These are phyloP conservation scores for Bolinopsis microptera DNA, from an alignment of 37 sponge, comb jelly and placozoan genomes.

Conservation along the genomic window DNA sequence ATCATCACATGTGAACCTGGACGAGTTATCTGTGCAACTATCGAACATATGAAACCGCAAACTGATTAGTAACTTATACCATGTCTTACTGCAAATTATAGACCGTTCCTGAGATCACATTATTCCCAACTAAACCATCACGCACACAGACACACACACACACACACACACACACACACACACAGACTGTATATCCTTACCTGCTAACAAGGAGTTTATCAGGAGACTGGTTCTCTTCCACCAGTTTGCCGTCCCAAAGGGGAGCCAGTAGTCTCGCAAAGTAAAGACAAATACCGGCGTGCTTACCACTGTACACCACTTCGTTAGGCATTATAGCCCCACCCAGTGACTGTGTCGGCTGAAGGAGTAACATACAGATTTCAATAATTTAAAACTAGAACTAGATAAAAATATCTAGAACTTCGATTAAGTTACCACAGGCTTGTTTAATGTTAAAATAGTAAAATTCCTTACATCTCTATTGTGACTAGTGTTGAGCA, in stretches of 20 bases:
- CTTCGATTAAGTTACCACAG: too few relatives aligned
- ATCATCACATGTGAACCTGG: conserved; percentile 67
- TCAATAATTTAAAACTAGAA: not conserved
- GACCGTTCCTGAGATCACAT: too few relatives aligned
- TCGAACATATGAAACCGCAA: too few relatives aligned
- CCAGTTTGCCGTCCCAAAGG: conserved; percentile 60
- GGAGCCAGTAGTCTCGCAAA: conserved; percentile 78
- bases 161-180: too few relatives aligned
- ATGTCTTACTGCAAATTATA: too few relatives aligned
- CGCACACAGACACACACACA: too few relatives aligned
- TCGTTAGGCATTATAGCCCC: conserved; percentile 85
- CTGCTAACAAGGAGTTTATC: conserved; percentile 12
- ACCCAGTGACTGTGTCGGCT: conserved; percentile 74
- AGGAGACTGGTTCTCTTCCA: not conserved
- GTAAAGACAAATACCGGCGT: conserved; percentile 83
- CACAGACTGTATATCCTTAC: too few relatives aligned
- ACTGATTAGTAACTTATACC: too few relatives aligned
- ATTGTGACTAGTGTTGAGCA: not conserved
- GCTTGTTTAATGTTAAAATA: too few relatives aligned
- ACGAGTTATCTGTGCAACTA: too few relatives aligned
- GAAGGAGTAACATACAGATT: not conserved
- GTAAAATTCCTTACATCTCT: not conserved
- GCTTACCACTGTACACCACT: conserved; percentile 80
- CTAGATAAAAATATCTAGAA: not conserved
- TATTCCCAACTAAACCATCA: too few relatives aligned